phyloP scores from a whole-genome alignment of 2,797 vertebrate species.

The Lerista edwardsae region DNA sequence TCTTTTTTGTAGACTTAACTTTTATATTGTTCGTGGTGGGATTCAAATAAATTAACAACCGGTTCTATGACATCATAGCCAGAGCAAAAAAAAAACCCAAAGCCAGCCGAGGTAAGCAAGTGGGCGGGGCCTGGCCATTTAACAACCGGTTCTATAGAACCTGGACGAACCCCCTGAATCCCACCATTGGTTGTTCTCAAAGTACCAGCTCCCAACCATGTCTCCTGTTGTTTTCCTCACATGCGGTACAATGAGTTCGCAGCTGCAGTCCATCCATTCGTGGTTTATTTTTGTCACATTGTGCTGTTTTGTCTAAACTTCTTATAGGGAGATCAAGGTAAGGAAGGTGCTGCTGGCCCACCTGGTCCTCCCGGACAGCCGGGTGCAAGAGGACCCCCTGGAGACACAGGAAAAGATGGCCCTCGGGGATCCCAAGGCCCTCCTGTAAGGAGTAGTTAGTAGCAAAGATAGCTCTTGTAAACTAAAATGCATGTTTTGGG shows the following conservation, averaged over 20 bases:
- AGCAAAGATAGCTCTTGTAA: not conserved
- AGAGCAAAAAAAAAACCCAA: too few relatives aligned
- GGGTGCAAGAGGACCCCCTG: conserved; percentile 90
- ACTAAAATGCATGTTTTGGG: conserved; percentile 7
- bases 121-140: too few relatives aligned
- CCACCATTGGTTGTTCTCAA: not conserved
- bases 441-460: conserved; percentile 78
- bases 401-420: conserved; percentile 93
- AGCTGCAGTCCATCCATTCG: not conserved
- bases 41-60: too few relatives aligned
- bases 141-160: too few relatives aligned
- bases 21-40: too few relatives aligned
- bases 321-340: conserved; percentile 92
- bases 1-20: not conserved
- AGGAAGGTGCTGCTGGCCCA: conserved; percentile 86
- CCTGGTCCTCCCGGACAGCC: conserved; percentile 90
- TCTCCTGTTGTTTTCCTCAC: not conserved
- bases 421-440: conserved; percentile 87
- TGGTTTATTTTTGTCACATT: fast-evolving
- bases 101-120: too few relatives aligned
- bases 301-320: conserved; percentile 69
- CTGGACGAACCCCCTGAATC: too few relatives aligned
- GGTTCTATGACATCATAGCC: too few relatives aligned
- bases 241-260: not conserved
- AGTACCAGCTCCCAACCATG: not conserved